Conservation (phyloP, 2,888 invertebrate species). For the Erpobdella octoculata region DNA sequence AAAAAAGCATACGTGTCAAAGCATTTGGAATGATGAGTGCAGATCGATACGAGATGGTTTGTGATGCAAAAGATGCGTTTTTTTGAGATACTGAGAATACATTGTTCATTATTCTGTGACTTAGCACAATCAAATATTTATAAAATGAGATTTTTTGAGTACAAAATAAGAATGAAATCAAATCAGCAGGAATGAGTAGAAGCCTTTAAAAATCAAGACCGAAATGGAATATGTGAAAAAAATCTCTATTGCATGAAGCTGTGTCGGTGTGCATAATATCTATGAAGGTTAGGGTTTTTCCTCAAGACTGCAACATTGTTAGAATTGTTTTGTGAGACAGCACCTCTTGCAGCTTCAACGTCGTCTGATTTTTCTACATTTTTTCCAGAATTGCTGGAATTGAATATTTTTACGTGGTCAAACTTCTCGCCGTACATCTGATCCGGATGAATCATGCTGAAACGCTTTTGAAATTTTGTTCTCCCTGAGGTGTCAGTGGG, state of each 20-base stretch:
- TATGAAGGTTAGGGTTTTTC: background rate
- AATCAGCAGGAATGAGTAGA: background rate
- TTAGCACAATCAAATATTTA: background rate
- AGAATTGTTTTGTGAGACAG: background rate
- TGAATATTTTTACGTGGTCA: too few relatives aligned
- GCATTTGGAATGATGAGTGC: background rate
- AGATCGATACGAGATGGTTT: too few relatives aligned
- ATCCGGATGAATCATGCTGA: background rate
- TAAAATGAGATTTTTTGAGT: background rate
- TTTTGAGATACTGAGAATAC: too few relatives aligned
- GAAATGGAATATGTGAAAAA: background rate
- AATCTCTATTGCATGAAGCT: slow-evolving; percentile 1
- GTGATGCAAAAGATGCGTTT: too few relatives aligned
- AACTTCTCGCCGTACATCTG: background rate
- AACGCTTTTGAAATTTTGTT: background rate
- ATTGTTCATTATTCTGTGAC: background rate
- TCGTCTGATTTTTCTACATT: background rate
- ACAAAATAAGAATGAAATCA: background rate
- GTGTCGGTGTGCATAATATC: background rate
- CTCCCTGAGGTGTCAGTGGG: too few relatives aligned
- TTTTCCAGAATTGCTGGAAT: too few relatives aligned
- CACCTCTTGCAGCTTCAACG: background rate
- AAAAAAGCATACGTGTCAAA: background rate
- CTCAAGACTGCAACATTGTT: background rate
- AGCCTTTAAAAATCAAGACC: background rate